phyloP scores from a whole-genome alignment of 30 jellyfish, hydroid and myxozoan genomes.

The Turritopsis rubra region DNA sequence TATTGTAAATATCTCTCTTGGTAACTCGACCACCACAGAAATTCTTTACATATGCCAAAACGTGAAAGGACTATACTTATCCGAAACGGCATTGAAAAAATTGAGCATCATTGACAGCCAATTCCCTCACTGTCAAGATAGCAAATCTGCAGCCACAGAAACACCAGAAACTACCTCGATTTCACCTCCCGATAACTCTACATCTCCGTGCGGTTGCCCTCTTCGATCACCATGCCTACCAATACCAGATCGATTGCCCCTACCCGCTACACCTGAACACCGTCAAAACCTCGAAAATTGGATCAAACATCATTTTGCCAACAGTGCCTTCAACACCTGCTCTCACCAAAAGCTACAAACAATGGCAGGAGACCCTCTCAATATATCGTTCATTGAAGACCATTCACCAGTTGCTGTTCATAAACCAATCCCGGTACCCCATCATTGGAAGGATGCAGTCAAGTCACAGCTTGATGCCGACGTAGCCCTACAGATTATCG shows the following conservation, averaged over 20 bases:
- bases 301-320: not conserved
- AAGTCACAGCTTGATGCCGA: constrained; percentile 15
- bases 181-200: too few species aligned
- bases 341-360: constrained; percentile 1
- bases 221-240: not conserved
- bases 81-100: not conserved
- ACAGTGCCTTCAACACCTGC: not conserved
- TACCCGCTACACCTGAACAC: not conserved
- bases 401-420: constrained; percentile 6
- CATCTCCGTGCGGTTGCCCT: not conserved
- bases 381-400: not conserved
- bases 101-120: not conserved
- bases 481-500: constrained; percentile 25
- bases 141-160: not conserved
- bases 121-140: not conserved
- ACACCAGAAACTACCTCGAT: not conserved
- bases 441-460: constrained; percentile 18
- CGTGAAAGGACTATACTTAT: not conserved
- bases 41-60: not conserved
- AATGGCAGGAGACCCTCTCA: constrained; percentile 6
- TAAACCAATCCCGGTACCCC: constrained; percentile 26
- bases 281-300: not conserved
- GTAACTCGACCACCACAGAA: not conserved
- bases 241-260: not conserved
- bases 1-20: not conserved